A percentile compares a stretch with the other conserved stretches of the same genome.
These are phyloP conservation scores for Onthophagus sagittarius DNA, from an alignment of 2,888 invertebrate species.

Conservation along the genomic window DNA sequence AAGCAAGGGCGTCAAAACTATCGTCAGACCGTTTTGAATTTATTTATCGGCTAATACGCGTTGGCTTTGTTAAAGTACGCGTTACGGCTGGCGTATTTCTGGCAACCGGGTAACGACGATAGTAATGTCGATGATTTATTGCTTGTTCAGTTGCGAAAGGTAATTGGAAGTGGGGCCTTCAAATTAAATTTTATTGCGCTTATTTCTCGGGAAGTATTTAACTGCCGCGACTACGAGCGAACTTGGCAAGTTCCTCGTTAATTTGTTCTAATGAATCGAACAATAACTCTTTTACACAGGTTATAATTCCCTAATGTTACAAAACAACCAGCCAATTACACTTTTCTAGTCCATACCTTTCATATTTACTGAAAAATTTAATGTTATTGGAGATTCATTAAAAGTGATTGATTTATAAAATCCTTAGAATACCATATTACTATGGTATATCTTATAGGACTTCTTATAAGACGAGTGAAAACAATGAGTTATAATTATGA, in stretches of 20 bases:
- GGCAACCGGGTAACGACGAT: neutral
- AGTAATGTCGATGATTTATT: neutral
- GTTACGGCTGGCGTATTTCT: neutral
- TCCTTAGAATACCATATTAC: too few species aligned
- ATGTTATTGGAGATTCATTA: too few species aligned
- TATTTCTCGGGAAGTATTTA: neutral
- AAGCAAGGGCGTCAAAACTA: neutral
- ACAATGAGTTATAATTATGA: too few species aligned
- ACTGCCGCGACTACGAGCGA: neutral
- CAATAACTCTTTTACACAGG: neutral
- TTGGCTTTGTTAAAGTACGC: neutral
- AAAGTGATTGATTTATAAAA: too few species aligned
- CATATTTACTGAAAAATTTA: too few species aligned
- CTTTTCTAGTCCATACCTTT: neutral
- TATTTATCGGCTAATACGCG: neutral
- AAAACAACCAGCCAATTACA: neutral
- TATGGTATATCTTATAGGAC: too few species aligned
- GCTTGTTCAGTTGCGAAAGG: neutral
- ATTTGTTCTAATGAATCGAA: neutral
- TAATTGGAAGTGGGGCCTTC: neutral
- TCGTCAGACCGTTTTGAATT: neutral
- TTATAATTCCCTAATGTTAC: neutral
- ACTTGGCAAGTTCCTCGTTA: neutral
- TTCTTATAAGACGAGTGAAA: too few species aligned
- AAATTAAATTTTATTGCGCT: neutral